Evolutionary conservation across 2,113 vertebrate genomes (phyloP).

Genomic region (Platycercus adscitus): DNA sequence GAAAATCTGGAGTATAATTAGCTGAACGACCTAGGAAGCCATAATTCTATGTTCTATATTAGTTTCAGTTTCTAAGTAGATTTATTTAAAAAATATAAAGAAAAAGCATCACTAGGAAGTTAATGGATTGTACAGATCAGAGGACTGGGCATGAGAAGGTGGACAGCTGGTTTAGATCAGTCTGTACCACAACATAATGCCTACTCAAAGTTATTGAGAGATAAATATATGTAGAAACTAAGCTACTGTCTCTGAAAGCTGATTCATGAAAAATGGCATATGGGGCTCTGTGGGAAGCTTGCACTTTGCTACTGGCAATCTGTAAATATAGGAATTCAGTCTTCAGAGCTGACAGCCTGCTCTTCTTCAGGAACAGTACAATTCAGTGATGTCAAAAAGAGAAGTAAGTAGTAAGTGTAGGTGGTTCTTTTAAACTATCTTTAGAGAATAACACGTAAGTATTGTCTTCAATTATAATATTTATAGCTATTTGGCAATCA

Average conservation of each 20-base stretch:
- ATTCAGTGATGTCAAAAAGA: background rate
- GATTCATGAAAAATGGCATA: background rate
- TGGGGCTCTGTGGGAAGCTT: conserved; percentile 1
- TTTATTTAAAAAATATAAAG: background rate
- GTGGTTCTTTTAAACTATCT: conserved; percentile 21
- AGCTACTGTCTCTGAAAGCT: background rate
- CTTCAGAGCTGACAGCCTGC: background rate
- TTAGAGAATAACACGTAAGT: background rate
- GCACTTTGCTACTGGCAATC: background rate
- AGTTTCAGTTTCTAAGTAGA: background rate
- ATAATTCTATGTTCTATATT: background rate
- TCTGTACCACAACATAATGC: background rate
- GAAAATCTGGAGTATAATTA: background rate
- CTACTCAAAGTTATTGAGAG: background rate
- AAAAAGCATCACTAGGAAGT: background rate
- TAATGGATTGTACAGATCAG: background rate
- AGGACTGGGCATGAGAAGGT: background rate
- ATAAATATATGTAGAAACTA: background rate
- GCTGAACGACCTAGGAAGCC: background rate
- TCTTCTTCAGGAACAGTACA: background rate
- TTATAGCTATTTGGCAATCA: background rate
- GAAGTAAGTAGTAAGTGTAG: background rate
- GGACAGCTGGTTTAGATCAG: background rate
- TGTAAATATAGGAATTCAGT: background rate
- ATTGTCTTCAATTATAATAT: background rate